Evolutionary conservation across 2,113 vertebrate species (phyloP), one percentile per base, ranked within the genome.

Genomic region (Oncorhynchus kisutch): DNA sequence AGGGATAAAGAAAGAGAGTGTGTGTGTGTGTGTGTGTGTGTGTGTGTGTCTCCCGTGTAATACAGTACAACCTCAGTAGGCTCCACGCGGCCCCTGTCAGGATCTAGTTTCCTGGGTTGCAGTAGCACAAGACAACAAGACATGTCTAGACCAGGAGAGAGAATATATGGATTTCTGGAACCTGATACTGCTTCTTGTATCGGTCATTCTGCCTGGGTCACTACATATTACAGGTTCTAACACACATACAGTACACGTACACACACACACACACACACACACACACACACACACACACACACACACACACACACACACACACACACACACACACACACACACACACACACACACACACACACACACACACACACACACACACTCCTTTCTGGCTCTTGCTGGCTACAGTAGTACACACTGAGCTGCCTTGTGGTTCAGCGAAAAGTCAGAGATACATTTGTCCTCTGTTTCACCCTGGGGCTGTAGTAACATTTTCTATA

Each of bases 41-140:
- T 34, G 34, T 2, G 0, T 34, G 34, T 3, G 25, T 68, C 67
- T 31, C 27, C 67, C 39, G 25, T 68, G 67, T 20, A 39, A 68
- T 29, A 39, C 29, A 31, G 67, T 68, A 68, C 48, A 16, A 7
- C 31, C 29, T n/a, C 48, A 51, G 29, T n/a, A 13, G 67, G 14
- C 67, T 68, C 67, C 16, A 18, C 9, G 31, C 13, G 67, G 67
- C 67, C 29, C 67, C 27, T 31, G 20, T 8, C 13, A 39, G 31
- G 67, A 68, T 68, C 16, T 29, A 45, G 67, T 68, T 39, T 39
- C 67, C 67, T 22, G 67, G 67, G 29, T 31, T 29, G 67, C 29
- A 20, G 29, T n/a, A 39, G 49, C 49, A 51, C 49, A 51, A 51
- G 67, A 12, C 31, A 68, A 51, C 49, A 51, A 51, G 67, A 12